These are phyloP conservation scores for Seira ritae DNA, from an alignment of 2,888 invertebrate species.

Conservation along the genomic window DNA sequence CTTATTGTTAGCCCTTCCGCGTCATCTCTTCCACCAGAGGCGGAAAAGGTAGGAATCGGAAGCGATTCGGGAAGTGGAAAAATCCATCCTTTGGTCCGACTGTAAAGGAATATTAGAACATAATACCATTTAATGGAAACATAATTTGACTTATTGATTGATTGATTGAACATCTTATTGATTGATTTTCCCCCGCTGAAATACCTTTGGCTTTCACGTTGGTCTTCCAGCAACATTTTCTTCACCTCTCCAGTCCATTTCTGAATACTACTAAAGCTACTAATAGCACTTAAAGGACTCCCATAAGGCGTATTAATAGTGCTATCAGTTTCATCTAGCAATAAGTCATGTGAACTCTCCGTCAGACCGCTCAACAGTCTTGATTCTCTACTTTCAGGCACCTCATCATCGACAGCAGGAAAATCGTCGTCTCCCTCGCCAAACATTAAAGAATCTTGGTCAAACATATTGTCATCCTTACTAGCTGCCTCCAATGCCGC, in stretches of 20 bases:
- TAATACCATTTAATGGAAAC: neutral
- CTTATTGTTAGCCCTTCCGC: neutral
- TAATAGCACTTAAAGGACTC: slow-evolving; percentile 52
- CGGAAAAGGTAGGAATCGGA: neutral
- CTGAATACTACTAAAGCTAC: slow-evolving; percentile 36
- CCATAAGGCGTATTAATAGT: slow-evolving; percentile 49
- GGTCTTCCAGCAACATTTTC: slow-evolving; percentile 59
- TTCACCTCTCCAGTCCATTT: slow-evolving; percentile 58
- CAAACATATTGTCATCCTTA: slow-evolving; percentile 40
- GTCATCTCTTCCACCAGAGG: neutral
- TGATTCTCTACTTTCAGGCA: slow-evolving; percentile 10
- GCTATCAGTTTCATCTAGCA: slow-evolving; percentile 48
- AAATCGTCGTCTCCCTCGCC: slow-evolving; percentile 48
- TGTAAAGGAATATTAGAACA: slow-evolving; percentile 7
- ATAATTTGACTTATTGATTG: too few species aligned
- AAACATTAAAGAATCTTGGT: slow-evolving; percentile 56
- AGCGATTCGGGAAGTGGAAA: neutral
- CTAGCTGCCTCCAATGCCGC: slow-evolving; percentile 2
- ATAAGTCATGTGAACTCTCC: neutral
- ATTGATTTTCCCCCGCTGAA: too few species aligned
- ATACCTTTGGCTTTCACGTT: slow-evolving; percentile 46
- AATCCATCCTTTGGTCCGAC: slow-evolving; percentile 50
- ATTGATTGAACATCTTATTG: too few species aligned
- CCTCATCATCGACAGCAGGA: slow-evolving; percentile 16
- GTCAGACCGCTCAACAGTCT: slow-evolving; percentile 22